Percentiles rank a stretch among this genome's conserved stretches.
Conservation (phyloP, 37 sponge, comb jelly and placozoan genomes). For the Cliona cf. orientalis region DNA sequence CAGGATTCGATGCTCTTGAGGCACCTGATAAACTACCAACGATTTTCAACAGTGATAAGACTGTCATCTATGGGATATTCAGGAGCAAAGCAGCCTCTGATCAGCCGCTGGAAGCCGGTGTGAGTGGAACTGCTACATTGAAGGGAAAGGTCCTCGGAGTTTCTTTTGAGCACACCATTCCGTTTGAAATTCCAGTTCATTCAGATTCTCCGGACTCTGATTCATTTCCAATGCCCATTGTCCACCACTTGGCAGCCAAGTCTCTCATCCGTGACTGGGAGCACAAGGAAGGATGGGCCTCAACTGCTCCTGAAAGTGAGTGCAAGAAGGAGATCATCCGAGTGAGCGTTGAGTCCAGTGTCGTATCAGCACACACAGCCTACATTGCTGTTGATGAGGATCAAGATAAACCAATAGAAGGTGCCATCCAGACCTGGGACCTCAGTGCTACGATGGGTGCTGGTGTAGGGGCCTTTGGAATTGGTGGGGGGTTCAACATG, state of each 20-base stretch:
- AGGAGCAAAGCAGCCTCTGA: conserved; percentile 6
- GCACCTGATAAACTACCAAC: conserved; percentile 57
- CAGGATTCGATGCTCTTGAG: conserved; percentile 23
- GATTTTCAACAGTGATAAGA: conserved; percentile 70
- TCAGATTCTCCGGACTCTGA: not conserved
- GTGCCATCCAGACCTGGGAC: conserved; percentile 66
- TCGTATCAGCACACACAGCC: conserved; percentile 72
- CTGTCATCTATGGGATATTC: conserved; percentile 68
- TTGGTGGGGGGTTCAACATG: not conserved
- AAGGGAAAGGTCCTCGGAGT: conserved; percentile 46
- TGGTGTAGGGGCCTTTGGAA: not conserved
- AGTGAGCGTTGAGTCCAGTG: conserved; percentile 70
- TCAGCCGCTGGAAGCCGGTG: not conserved
- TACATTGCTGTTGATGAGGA: conserved; percentile 78
- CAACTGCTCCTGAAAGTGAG: not conserved
- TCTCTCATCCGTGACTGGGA: conserved; percentile 61
- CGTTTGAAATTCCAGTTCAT: conserved; percentile 6
- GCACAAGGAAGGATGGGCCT: conserved; percentile 1
- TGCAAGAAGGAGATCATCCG: conserved; percentile 42
- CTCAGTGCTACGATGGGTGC: conserved; percentile 23
- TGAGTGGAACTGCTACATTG: conserved; percentile 41
- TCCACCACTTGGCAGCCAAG: conserved; percentile 85
- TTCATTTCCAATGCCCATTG: conserved; percentile 27
- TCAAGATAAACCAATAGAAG: conserved; percentile 57
- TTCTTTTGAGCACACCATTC: conserved; percentile 34